A percentile compares a stretch with the other conserved stretches of the same genome.
Conservation (phyloP, 2,113 vertebrate species). For the Naja naja region DNA sequence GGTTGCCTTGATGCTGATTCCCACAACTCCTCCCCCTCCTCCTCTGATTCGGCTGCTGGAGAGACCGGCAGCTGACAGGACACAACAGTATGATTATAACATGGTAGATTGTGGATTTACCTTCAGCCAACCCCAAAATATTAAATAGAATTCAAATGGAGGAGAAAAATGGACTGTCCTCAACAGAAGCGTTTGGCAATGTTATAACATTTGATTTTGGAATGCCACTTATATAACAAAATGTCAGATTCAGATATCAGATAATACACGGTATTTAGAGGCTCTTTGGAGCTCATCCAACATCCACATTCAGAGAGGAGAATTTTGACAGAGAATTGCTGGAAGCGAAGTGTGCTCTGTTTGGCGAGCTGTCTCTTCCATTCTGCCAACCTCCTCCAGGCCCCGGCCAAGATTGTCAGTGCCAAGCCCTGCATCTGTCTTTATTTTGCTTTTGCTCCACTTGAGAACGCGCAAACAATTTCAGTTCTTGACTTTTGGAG, state of each 20-base stretch:
- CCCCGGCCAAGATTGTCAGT: neutral
- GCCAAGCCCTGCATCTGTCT: slow-evolving; percentile 11
- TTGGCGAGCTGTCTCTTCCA: neutral
- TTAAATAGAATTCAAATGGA: neutral
- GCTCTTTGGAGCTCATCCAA: neutral
- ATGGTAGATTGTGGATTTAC: too few relatives aligned
- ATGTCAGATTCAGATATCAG: slow-evolving; percentile 10
- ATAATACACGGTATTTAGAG: neutral
- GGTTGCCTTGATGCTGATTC: too few relatives aligned
- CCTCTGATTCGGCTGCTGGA: too few relatives aligned
- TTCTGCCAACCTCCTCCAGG: slow-evolving; percentile 13
- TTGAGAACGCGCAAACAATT: neutral
- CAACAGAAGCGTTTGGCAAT: neutral
- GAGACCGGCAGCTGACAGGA: too few relatives aligned
- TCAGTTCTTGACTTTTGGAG: neutral
- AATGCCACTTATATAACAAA: neutral
- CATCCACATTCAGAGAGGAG: neutral
- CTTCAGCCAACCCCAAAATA: too few relatives aligned
- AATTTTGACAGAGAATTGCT: neutral
- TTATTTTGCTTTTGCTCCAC: neutral
- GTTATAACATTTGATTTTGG: neutral
- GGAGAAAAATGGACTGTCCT: neutral
- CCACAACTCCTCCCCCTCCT: too few relatives aligned
- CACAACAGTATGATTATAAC: too few relatives aligned
- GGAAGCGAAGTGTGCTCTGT: neutral